Conservation (phyloP, 92 coral and sea anemone genomes). For the Parazoanthus darwini region DNA sequence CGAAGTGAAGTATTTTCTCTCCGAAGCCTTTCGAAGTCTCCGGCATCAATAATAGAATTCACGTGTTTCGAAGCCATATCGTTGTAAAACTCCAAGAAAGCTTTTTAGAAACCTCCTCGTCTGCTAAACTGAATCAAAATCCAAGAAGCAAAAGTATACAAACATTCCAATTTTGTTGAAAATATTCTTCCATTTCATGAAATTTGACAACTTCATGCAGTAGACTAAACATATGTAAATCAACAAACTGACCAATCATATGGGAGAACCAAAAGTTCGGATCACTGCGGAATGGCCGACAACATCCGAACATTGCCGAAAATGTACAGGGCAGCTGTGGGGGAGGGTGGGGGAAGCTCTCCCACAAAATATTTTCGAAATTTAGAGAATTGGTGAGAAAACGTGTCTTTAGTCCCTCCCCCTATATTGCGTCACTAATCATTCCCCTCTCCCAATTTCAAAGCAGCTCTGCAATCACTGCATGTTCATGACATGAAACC, state of each 20-base stretch:
- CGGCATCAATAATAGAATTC: conserved; percentile 52
- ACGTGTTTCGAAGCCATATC: conserved; percentile 69
- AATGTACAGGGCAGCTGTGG: too few species aligned
- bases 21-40: conserved; percentile 73
- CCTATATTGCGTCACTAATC: too few species aligned
- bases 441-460: too few species aligned
- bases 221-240: conserved; percentile 16
- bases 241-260: background rate
- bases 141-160: background rate
- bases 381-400: too few species aligned
- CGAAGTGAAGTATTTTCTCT: conserved; percentile 68
- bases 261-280: background rate
- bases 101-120: background rate
- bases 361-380: too few species aligned
- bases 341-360: too few species aligned
- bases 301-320: background rate
- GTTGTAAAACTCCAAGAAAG: background rate
- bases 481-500: too few species aligned
- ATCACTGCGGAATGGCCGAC: background rate
- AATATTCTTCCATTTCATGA: background rate
- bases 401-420: too few species aligned
- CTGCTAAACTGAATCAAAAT: background rate
- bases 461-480: too few species aligned
- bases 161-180: background rate
- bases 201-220: background rate